Evolutionary conservation across 2,888 invertebrate species (phyloP).

Genomic region (Graphium colonna): DNA sequence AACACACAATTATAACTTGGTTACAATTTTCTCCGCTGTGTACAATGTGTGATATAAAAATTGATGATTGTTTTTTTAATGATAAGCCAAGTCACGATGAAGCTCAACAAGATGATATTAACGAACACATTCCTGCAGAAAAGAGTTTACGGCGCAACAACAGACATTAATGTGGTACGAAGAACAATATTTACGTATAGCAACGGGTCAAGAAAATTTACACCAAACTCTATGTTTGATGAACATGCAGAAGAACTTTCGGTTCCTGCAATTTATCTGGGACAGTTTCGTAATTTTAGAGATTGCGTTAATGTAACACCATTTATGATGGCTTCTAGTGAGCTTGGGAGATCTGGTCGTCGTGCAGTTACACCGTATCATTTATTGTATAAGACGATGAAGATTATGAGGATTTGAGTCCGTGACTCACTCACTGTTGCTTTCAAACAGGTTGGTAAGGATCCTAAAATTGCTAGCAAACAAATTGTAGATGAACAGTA

Average conservation of each 20-base stretch:
- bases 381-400: constrained; percentile 38
- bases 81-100: too few species aligned
- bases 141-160: constrained; percentile 31
- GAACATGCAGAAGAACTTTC: constrained; percentile 29
- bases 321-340: constrained; percentile 41
- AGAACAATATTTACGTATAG: constrained; percentile 13
- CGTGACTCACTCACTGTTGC: constrained; percentile 2
- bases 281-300: constrained; percentile 35
- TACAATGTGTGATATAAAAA: too few species aligned
- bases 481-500: constrained; percentile 4
- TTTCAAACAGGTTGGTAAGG: constrained; percentile 13
- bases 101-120: too few species aligned
- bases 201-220: constrained; percentile 20
- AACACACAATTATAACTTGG: too few species aligned
- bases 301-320: constrained; percentile 32
- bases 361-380: constrained; percentile 41
- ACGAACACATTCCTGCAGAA: too few species aligned
- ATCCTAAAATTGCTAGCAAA: not conserved
- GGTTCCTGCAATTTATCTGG: constrained; percentile 38
- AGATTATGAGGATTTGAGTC: constrained; percentile 34
- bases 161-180: constrained; percentile 26
- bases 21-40: too few species aligned
- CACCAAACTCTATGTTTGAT: too few species aligned
- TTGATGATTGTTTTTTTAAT: too few species aligned
- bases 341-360: constrained; percentile 39